These are phyloP conservation scores for Plestiodon gilberti DNA, from an alignment of 2,113 vertebrate genomes.

Conservation along the genomic window DNA sequence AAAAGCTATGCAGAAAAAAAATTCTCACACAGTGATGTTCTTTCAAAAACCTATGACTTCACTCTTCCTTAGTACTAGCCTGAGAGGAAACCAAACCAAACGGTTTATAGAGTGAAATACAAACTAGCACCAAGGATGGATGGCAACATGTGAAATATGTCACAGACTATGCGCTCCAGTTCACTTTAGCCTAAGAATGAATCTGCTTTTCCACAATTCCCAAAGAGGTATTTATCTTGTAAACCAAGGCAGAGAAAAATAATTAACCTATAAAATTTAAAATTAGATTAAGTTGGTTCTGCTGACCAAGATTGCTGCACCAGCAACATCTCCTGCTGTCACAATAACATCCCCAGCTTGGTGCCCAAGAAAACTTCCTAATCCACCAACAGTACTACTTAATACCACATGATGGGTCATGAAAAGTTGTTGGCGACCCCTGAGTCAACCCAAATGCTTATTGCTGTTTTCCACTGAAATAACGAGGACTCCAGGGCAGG, in stretches of 20 bases:
- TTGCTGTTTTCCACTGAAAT: not conserved
- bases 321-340: not conserved
- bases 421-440: not conserved
- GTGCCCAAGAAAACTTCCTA: not conserved
- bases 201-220: slow-evolving; percentile 17
- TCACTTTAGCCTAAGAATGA: slow-evolving; percentile 45
- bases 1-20: slow-evolving; percentile 60
- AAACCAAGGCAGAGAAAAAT: slow-evolving; percentile 8
- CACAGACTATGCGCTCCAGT: not conserved
- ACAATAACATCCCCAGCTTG: not conserved
- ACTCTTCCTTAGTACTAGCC: slow-evolving; percentile 46
- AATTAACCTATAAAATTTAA: slow-evolving; percentile 15
- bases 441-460: not conserved
- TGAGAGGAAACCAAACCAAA: slow-evolving; percentile 58
- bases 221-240: slow-evolving; percentile 3
- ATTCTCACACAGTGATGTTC: slow-evolving; percentile 53
- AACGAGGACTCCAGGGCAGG: not conserved
- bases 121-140: slow-evolving; percentile 30
- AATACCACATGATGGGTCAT: not conserved
- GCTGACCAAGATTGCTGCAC: not conserved
- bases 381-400: not conserved
- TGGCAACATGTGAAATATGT: slow-evolving; percentile 11
- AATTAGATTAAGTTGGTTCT: slow-evolving; percentile 11
- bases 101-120: slow-evolving; percentile 36
- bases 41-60: slow-evolving; percentile 62